Base-by-base conservation (phyloP, 2,888 invertebrate species). In the Drosophila limbata region DNA sequence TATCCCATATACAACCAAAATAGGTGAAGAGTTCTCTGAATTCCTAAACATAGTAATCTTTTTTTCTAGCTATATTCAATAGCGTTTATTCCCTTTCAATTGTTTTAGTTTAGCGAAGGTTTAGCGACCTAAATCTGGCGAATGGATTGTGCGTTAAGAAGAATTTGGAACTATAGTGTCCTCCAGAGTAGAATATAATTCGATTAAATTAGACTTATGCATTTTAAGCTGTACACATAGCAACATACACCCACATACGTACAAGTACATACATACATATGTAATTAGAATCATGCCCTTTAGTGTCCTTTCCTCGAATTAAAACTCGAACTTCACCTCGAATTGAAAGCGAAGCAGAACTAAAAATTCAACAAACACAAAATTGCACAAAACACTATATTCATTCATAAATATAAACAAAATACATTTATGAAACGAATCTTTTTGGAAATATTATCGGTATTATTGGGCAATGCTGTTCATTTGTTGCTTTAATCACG, bases 211-310 rank as follows among this genome's bases (percentile, higher is more conserved):
- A 28, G 28, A 28, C 8, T 28, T 8, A 28, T 28, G 8, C 28
- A 28, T 28, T 28, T 31, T 6, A 15, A 31, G 15, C 11, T 47
- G 11, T 10, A 11, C 17, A 48, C 40, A 15, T 17, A 42, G 17
- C 40, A 42, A 17, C 40, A 11, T 42, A 42, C 33, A 44, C 39
- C 39, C 33, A 60, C 37, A 55, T 40, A 63, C 39, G 25, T 39
- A 53, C 25, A 59, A 37, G 21, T 35, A 52, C 35, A 67, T 19
- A 69, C 37, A 53, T 42, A 48, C 50, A 39, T 17, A 17, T 39
- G 5, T 57, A 28, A 17, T 33, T 19, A 33, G 33, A 44, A n/a
- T 44, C 50, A 50, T 50, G 31, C 17, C 31, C 11, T 31, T 31
- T 19, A 31, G 40, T 31, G 31, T 11, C 37, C 25, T 9, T 25